These are phyloP conservation scores for Lissocephala sabroskyi DNA, from an alignment of 2,888 invertebrate species.

Conservation along the genomic window DNA sequence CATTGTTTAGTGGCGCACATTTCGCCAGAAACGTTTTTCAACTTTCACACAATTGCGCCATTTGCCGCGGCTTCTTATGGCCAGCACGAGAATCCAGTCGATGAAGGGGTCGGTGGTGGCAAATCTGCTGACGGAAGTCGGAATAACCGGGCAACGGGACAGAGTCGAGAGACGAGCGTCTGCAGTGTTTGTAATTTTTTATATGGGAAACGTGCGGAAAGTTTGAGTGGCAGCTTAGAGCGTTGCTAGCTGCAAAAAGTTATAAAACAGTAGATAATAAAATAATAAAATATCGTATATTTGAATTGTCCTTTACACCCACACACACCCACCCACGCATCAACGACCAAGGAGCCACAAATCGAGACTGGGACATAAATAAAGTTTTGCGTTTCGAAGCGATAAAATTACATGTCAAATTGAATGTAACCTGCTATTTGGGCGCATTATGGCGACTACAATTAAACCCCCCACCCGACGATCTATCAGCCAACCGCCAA, in stretches of 20 bases:
- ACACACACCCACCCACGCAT: slow-evolving; percentile 2
- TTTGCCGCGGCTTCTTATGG: slow-evolving; percentile 49
- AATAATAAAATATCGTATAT: slow-evolving; percentile 56
- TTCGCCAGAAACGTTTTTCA: slow-evolving; percentile 65
- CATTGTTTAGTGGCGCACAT: slow-evolving; percentile 64
- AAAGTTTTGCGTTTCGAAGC: slow-evolving; percentile 39
- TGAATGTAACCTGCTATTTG: slow-evolving; percentile 61
- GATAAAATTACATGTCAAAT: slow-evolving; percentile 61
- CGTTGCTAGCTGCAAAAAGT: slow-evolving; percentile 34
- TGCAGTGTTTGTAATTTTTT: slow-evolving; percentile 39
- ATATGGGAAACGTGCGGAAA: slow-evolving; percentile 65
- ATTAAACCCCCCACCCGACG: slow-evolving; percentile 35
- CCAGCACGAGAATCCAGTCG: background rate
- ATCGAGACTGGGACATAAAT: slow-evolving; percentile 9
- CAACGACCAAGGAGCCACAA: background rate
- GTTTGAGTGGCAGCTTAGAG: slow-evolving; percentile 63
- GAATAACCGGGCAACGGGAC: slow-evolving; percentile 12
- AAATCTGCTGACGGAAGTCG: slow-evolving; percentile 60
- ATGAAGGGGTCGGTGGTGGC: slow-evolving; percentile 5
- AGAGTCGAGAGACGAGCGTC: slow-evolving; percentile 9
- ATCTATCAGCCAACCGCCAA: background rate
- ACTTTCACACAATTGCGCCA: slow-evolving; percentile 67
- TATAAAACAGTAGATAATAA: slow-evolving; percentile 59
- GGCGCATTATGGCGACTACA: slow-evolving; percentile 50
- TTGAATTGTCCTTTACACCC: slow-evolving; percentile 39